Evolutionary conservation across 2,113 vertebrate species (phyloP).

Genomic region (Grantiella picta): DNA sequence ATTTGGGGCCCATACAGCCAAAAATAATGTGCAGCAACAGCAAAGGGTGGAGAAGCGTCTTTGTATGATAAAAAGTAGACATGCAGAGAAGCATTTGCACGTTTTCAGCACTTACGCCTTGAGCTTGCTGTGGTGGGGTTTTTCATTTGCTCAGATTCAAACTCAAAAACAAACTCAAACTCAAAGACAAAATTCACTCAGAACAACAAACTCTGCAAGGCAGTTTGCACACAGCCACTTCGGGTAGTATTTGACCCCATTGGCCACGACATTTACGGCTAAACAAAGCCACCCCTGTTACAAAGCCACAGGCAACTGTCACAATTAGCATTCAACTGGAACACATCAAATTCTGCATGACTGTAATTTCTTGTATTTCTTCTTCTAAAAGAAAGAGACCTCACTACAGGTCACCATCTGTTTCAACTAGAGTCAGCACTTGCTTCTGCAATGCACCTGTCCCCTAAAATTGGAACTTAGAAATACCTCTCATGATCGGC

Average conservation of each 20-base stretch:
- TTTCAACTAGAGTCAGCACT: not conserved
- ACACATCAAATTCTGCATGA: not conserved
- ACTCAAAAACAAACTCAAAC: not conserved
- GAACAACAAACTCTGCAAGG: not conserved
- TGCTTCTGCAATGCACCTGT: not conserved
- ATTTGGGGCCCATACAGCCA: not conserved
- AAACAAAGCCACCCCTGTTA: conserved; percentile 10
- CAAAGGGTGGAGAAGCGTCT: not conserved
- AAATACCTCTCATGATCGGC: not conserved
- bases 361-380: conserved; percentile 5
- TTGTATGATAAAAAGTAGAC: not conserved
- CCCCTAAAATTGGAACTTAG: not conserved
- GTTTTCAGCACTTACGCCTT: not conserved
- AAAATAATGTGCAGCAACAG: not conserved
- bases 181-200: not conserved
- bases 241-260: not conserved
- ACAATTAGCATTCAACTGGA: conserved; percentile 47
- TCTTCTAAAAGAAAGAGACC: not conserved
- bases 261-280: not conserved
- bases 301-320: conserved; percentile 41
- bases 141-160: not conserved
- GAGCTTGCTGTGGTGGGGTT: not conserved
- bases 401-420: not conserved
- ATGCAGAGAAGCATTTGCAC: not conserved
- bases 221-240: not conserved